These are phyloP conservation scores for Congeria kusceri DNA, from an alignment of 2,888 invertebrate genomes.

Conservation along the genomic window DNA sequence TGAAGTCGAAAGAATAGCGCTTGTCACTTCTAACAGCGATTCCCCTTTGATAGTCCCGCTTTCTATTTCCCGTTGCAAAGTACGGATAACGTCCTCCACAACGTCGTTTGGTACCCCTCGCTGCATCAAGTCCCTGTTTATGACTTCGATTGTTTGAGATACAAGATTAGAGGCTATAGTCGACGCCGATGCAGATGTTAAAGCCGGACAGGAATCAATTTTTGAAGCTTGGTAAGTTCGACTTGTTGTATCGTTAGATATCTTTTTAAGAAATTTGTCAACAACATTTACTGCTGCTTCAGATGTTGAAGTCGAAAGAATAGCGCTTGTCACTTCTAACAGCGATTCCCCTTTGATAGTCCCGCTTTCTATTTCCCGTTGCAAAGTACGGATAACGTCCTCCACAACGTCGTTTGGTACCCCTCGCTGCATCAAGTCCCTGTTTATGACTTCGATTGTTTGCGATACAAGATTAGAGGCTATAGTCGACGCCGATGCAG, in stretches of 20 bases:
- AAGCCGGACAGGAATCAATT: slow-evolving; percentile 36
- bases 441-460: slow-evolving; percentile 57
- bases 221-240: slow-evolving; percentile 7
- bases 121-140: slow-evolving; percentile 49
- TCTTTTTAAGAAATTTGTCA: too few relatives aligned
- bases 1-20: slow-evolving; percentile 45
- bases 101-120: neutral
- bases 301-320: too few relatives aligned
- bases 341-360: too few relatives aligned
- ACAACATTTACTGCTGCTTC: too few relatives aligned
- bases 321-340: too few relatives aligned
- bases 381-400: too few relatives aligned
- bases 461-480: slow-evolving; percentile 59
- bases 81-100: slow-evolving; percentile 57
- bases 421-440: slow-evolving; percentile 42
- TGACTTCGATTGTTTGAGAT: slow-evolving; percentile 52
- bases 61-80: slow-evolving; percentile 61
- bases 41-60: slow-evolving; percentile 57
- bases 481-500: slow-evolving; percentile 54
- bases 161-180: slow-evolving; percentile 63
- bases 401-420: too few relatives aligned
- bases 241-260: too few relatives aligned
- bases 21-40: slow-evolving; percentile 62
- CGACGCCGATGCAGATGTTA: slow-evolving; percentile 56
- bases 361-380: too few relatives aligned